These are phyloP conservation scores for Drosophila hamatofila DNA, from an alignment of 2,888 invertebrate genomes.

Conservation along the genomic window DNA sequence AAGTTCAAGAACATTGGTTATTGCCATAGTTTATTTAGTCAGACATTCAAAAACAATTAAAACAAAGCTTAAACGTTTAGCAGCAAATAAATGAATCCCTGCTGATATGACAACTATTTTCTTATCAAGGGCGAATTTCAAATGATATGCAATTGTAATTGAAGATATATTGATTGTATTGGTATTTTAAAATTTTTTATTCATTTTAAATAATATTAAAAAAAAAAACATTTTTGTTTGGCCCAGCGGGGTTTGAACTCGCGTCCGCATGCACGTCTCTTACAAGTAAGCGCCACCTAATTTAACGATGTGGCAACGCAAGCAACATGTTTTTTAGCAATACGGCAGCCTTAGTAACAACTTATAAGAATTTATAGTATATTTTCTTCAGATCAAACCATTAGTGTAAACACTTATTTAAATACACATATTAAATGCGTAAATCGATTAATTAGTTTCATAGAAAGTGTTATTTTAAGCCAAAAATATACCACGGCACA, in stretches of 20 bases:
- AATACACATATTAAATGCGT: too few species aligned
- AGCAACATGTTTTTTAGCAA: background rate
- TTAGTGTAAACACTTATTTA: too few species aligned
- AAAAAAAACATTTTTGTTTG: background rate
- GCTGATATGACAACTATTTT: slow-evolving; percentile 7
- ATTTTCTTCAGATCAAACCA: background rate
- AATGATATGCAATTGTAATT: background rate
- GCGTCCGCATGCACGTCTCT: background rate
- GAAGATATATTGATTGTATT: background rate
- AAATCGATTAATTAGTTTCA: background rate
- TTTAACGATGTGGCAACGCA: slow-evolving; percentile 19
- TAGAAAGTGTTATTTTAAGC: background rate
- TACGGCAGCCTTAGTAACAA: slow-evolving; percentile 8
- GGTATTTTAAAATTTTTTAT: background rate
- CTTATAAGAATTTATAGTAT: background rate
- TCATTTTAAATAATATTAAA: background rate
- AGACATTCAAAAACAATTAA: slow-evolving; percentile 23
- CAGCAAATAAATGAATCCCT: slow-evolving; percentile 8
- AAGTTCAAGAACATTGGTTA: slow-evolving; percentile 71
- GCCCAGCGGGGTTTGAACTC: slow-evolving; percentile 20
- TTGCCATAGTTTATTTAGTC: slow-evolving; percentile 62
- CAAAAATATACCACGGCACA: too few species aligned
- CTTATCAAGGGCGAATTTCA: slow-evolving; percentile 5
- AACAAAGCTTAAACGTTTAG: slow-evolving; percentile 2
- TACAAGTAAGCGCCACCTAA: background rate